These are phyloP conservation scores for Drosophila barbarae DNA, from an alignment of 2,888 invertebrate genomes.

Conservation along the genomic window DNA sequence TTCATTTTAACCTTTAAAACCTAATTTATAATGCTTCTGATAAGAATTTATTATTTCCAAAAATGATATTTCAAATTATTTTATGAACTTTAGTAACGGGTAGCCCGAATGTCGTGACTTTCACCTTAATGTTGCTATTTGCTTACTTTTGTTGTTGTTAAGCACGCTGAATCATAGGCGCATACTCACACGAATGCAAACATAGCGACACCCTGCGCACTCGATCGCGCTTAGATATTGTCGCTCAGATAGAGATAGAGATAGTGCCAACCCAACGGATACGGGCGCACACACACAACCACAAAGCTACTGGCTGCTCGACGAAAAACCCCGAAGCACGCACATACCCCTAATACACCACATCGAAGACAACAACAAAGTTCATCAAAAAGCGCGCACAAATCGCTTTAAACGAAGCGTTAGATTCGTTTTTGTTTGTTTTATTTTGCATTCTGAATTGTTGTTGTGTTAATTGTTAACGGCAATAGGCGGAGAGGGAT, in stretches of 20 bases:
- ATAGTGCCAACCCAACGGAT: conserved; percentile 65
- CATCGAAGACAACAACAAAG: conserved; percentile 43
- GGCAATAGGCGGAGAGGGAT: neutral
- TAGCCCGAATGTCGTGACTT: neutral
- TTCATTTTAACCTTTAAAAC: no score
- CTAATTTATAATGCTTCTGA: no score
- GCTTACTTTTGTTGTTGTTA: conserved; percentile 28
- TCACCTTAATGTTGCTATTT: conserved; percentile 9
- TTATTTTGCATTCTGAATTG: conserved; percentile 18
- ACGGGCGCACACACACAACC: conserved; percentile 26
- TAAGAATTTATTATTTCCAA: neutral
- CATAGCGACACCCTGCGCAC: conserved; percentile 32
- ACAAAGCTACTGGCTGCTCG: neutral
- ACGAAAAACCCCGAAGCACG: conserved; percentile 27
- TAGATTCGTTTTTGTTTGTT: conserved; percentile 30
- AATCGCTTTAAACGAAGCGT: conserved; percentile 54
- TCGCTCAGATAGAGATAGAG: conserved; percentile 53
- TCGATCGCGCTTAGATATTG: conserved; percentile 56
- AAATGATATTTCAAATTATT: neutral
- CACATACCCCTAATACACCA: conserved; percentile 40
- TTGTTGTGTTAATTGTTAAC: conserved; percentile 24
- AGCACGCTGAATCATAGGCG: conserved; percentile 58
- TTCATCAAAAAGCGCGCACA: conserved; percentile 57
- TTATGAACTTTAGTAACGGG: neutral
- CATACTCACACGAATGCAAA: conserved; percentile 28